Percentiles rank a stretch among this genome's conserved stretches.
Evolutionary conservation across 2,888 invertebrate species (phyloP).

Genomic region (Pristionchus fissidentatus): DNA sequence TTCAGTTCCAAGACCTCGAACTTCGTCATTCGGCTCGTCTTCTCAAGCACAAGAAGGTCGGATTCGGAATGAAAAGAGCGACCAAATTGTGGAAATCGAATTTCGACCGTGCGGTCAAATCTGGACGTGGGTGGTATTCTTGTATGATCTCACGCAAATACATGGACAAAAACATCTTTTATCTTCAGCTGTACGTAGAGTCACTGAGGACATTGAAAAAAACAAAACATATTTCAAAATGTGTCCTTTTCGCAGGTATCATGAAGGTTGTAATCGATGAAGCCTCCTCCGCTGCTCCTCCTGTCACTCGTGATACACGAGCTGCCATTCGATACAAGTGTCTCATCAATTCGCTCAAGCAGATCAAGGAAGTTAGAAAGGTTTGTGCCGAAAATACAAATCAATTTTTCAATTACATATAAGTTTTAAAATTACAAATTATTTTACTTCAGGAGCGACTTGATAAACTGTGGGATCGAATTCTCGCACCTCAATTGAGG

Average conservation of each 20-base stretch:
- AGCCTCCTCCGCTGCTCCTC: not conserved
- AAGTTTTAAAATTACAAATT: not conserved
- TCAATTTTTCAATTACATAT: not conserved
- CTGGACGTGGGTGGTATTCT: not conserved
- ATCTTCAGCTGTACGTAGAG: no score
- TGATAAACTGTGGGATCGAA: not conserved
- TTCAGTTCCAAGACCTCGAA: conserved; percentile 26
- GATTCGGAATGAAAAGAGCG: not conserved
- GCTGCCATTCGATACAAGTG: not conserved
- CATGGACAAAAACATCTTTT: no score
- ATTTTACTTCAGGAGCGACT: conserved; percentile 20
- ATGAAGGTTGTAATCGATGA: not conserved
- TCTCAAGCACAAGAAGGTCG: conserved; percentile 5
- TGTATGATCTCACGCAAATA: not conserved
- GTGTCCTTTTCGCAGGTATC: not conserved
- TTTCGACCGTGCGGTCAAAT: not conserved
- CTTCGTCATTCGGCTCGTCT: conserved; percentile 24
- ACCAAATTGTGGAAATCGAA: not conserved
- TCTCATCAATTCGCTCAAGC: not conserved
- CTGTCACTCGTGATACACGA: not conserved
- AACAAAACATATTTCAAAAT: not conserved
- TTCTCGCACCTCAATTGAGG: not conserved
- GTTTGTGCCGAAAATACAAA: not conserved
- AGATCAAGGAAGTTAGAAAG: not conserved
- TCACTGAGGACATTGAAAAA: no score